Evolutionary conservation across 1,140 invertebrate species (phyloP).

Genomic region (Scaptomyza montana): DNA sequence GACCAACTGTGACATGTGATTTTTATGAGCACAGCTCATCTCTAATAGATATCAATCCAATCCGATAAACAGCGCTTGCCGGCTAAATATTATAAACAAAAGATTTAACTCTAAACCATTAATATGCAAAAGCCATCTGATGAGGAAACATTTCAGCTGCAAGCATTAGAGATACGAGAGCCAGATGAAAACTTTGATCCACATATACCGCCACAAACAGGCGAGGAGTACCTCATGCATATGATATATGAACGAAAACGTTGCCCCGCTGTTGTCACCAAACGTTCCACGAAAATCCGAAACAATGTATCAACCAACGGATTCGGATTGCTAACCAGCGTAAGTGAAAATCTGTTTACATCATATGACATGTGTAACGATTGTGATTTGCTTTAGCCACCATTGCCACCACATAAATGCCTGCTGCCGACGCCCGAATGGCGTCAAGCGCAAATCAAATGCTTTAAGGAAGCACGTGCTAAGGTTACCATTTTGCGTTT

Average conservation of each 20-base stretch:
- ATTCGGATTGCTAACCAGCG: conserved; percentile 34
- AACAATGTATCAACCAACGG: conserved; percentile 10
- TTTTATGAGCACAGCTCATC: not conserved
- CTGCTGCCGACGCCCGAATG: conserved; percentile 72
- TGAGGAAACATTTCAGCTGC: conserved; percentile 70
- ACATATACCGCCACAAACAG: conserved; percentile 55
- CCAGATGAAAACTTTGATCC: conserved; percentile 75
- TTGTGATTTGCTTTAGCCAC: conserved; percentile 25
- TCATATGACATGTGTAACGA: not conserved
- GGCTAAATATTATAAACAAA: conserved; percentile 6
- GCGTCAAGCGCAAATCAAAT: conserved; percentile 58
- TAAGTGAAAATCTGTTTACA: conserved; percentile 6
- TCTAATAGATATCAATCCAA: not conserved
- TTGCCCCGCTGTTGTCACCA: conserved; percentile 74
- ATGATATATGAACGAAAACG: conserved; percentile 77
- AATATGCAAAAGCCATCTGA: conserved; percentile 47
- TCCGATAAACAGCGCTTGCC: conserved; percentile 13
- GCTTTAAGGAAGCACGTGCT: conserved; percentile 57
- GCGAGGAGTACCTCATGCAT: conserved; percentile 77
- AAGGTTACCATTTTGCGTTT: conserved; percentile 49
- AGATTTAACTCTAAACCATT: not conserved
- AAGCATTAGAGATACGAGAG: conserved; percentile 73
- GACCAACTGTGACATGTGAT: not conserved
- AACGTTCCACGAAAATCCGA: conserved; percentile 51
- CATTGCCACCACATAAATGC: conserved; percentile 38